Percentiles rank a stretch among this genome's conserved stretches.
These are phyloP conservation scores for Micromussa lordhowensis DNA, from an alignment of 92 coral and sea anemone genomes.

Conservation along the genomic window DNA sequence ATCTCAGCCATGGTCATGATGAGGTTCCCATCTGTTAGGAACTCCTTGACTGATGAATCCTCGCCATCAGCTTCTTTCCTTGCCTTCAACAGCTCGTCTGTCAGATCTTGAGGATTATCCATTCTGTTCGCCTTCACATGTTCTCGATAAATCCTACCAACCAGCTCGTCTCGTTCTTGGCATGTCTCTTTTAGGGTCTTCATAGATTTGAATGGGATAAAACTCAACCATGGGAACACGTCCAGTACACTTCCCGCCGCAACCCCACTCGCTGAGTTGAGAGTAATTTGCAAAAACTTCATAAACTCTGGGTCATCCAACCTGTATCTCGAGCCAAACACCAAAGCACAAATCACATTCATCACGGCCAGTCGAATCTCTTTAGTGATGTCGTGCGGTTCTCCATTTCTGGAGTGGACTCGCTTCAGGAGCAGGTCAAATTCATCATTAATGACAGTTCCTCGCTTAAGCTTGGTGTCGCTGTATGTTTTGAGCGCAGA, in stretches of 20 bases:
- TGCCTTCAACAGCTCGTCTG: constrained; percentile 70
- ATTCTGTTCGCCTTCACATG: constrained; percentile 62
- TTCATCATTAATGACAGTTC: constrained; percentile 41
- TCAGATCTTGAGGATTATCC: constrained; percentile 71
- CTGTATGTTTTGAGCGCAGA: constrained; percentile 55
- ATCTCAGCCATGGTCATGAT: constrained; percentile 45
- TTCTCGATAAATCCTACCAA: constrained; percentile 47
- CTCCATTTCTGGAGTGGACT: constrained; percentile 14
- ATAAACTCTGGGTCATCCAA: constrained; percentile 34
- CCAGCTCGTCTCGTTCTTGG: constrained; percentile 44
- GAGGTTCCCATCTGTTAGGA: constrained; percentile 30
- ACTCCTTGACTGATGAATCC: constrained; percentile 29
- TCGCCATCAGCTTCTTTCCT: constrained; percentile 63
- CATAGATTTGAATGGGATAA: constrained; percentile 31
- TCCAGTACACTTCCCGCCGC: background rate
- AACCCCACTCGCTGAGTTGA: background rate
- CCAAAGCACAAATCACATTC: constrained; percentile 56
- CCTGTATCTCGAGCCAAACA: constrained; percentile 60
- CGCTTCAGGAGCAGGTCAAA: constrained; percentile 43
- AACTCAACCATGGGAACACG: background rate
- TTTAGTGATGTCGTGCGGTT: constrained; percentile 38
- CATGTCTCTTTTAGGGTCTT: constrained; percentile 25
- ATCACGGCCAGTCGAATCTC: constrained; percentile 45
- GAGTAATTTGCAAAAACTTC: background rate
- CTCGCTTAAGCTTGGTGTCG: constrained; percentile 15